Evolutionary conservation across 1,140 invertebrate species (phyloP), one percentile per base, ranked within the genome.

Genomic region (Ceratoteleas bidentatus): DNA sequence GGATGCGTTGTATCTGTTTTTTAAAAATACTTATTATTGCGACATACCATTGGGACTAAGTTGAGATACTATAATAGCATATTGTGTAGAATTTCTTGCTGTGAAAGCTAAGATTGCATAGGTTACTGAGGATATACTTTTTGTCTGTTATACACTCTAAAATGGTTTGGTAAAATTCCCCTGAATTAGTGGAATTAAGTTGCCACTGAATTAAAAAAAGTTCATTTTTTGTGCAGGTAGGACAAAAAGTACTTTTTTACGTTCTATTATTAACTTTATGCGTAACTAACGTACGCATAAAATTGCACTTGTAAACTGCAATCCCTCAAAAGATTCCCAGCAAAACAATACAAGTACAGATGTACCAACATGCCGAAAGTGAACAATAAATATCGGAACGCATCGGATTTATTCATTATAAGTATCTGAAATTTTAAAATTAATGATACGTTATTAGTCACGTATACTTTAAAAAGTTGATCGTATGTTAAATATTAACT

Each of bases 351-450:
- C 3, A 58, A 9, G 15, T 40, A 70, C 0, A 70, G 34, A 40
- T 70, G 66, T 9, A 52, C 0, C 34, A 58, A 9, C 54, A 70
- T 52, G 13, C 33, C 54, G 2, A 15, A 15, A 14, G 53, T 70
- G 24, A 70, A 56, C 3, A 70, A 1, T n/a, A 10, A 4, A 70
- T 43, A 70, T 43, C 66, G 11, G 10, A 60, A 4, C 0, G 33
- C 47, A 7, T 70, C 66, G 16, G 33, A 14, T 50, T 14, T 60
- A 33, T 70, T n/a, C 66, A 60, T 45, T 0, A 69, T 56, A 52
- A 60, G 40, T 24, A 70, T 52, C 66, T 70, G 9, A 40, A 53
- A 53, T 36, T 1, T 16, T 8, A 52, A 15, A 7, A 58, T 58
- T 38, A 15, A 9, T 15, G 8, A n/a, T n/a, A n/a, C n/a, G n/a